A percentile compares a stretch with the other conserved stretches of the same genome.
Evolutionary conservation across 2,888 invertebrate genomes (phyloP).

Genomic region (Ochropleura plecta): DNA sequence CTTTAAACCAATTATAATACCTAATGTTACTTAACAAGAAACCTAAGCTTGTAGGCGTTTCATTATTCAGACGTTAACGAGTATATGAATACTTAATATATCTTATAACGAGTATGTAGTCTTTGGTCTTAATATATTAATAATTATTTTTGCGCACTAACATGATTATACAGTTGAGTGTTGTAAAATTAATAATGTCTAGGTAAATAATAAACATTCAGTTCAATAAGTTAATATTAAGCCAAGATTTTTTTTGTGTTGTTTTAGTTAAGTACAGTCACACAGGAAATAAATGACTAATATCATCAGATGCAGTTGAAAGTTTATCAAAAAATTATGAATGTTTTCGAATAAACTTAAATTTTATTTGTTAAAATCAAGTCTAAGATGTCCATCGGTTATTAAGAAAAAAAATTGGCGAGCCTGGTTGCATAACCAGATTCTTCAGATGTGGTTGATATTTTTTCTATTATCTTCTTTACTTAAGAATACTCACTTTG

Average conservation of each 20-base stretch:
- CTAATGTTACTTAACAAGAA: neutral
- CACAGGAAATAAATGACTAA: no score
- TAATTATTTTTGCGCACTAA: neutral
- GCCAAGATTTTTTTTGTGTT: neutral
- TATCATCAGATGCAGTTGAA: no score
- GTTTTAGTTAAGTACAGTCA: no score
- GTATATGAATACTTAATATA: no score
- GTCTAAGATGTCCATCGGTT: no score
- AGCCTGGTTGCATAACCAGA: no score
- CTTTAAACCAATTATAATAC: neutral
- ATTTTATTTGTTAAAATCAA: no score
- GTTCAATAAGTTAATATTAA: neutral
- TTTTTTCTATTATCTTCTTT: neutral
- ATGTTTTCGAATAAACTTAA: no score
- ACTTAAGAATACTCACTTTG: slow-evolving; percentile 93
- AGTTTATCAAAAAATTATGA: no score
- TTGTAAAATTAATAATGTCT: neutral
- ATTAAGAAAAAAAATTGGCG: no score
- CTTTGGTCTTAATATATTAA: neutral
- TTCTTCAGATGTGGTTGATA: no score
- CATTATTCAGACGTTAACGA: neutral
- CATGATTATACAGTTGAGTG: neutral
- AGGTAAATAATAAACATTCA: neutral
- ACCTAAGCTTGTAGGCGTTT: neutral
- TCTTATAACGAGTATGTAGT: no score